Percentiles rank a stretch among this genome's conserved stretches.
These are phyloP conservation scores for Prenolepis imparis DNA, from an alignment of 2,888 invertebrate genomes.

Conservation along the genomic window DNA sequence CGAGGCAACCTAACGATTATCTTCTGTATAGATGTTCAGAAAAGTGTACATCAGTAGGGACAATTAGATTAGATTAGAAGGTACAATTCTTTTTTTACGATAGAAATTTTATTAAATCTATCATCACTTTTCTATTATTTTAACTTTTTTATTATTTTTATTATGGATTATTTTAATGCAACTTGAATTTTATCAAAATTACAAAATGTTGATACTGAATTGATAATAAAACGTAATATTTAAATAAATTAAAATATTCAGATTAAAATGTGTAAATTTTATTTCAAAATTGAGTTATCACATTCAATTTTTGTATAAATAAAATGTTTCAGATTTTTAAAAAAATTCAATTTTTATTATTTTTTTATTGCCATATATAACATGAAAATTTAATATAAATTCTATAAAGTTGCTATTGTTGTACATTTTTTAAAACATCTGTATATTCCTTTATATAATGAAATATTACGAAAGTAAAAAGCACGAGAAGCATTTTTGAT, in stretches of 20 bases:
- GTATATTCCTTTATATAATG: constrained; percentile 39
- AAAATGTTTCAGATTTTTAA: constrained; percentile 27
- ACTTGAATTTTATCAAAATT: constrained; percentile 21
- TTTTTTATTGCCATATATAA: not conserved
- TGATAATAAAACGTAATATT: constrained; percentile 1
- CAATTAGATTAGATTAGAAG: constrained; percentile 16
- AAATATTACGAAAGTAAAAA: constrained; percentile 46
- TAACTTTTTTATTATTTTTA: not conserved
- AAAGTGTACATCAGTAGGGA: constrained; percentile 41
- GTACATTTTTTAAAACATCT: constrained; percentile 49
- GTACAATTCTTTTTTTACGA: not conserved
- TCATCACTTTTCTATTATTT: not conserved
- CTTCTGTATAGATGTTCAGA: constrained; percentile 32
- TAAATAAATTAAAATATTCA: not conserved
- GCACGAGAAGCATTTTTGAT: constrained; percentile 23
- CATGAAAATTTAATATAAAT: constrained; percentile 23
- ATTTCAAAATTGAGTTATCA: not conserved
- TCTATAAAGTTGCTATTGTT: constrained; percentile 43
- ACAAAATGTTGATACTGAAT: not conserved
- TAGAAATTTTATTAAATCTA: not conserved
- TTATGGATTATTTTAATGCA: not conserved
- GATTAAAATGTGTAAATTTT: not conserved
- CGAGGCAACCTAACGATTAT: constrained; percentile 27
- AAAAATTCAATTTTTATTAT: not conserved
- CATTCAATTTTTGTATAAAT: not conserved